phyloP scores from a whole-genome alignment of 2,113 vertebrate genomes.

The Brachypteracias leptosomus region DNA sequence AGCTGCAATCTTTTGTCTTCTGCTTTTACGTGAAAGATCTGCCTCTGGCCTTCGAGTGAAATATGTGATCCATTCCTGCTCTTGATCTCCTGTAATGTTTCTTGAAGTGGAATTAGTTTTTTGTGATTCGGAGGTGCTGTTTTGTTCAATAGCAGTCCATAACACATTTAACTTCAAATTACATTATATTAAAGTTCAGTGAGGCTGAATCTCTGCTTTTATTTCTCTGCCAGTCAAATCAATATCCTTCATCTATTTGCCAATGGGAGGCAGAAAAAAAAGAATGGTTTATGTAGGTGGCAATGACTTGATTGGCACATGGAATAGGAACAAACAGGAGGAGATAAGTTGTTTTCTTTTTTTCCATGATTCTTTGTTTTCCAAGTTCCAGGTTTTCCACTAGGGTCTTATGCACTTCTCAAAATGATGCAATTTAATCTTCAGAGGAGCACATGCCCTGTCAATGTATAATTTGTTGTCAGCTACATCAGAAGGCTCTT shows the following conservation, averaged over 20 bases:
- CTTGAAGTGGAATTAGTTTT: neutral
- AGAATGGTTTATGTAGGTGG: neutral
- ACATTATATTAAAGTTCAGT: slow-evolving; percentile 46
- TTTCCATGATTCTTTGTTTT: neutral
- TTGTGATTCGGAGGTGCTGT: neutral
- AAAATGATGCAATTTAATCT: neutral
- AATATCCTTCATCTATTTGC: slow-evolving; percentile 21
- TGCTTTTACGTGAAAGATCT: neutral
- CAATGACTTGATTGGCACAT: slow-evolving; percentile 23
- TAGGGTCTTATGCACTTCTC: neutral
- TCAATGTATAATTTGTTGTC: neutral
- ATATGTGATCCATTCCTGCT: neutral
- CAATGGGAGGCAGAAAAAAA: neutral
- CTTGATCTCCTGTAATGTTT: neutral
- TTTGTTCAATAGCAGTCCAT: neutral
- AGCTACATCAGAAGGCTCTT: neutral
- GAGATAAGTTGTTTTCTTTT: neutral
- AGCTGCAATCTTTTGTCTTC: neutral
- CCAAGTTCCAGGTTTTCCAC: neutral
- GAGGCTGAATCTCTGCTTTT: slow-evolving; percentile 38
- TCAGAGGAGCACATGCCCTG: neutral
- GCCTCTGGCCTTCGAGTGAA: neutral
- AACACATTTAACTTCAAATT: slow-evolving; percentile 21
- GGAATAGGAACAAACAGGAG: slow-evolving; percentile 5
- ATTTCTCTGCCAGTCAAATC: slow-evolving; percentile 37